These are phyloP conservation scores for Andrena marginata DNA, from an alignment of 2,888 invertebrate genomes.

Conservation along the genomic window DNA sequence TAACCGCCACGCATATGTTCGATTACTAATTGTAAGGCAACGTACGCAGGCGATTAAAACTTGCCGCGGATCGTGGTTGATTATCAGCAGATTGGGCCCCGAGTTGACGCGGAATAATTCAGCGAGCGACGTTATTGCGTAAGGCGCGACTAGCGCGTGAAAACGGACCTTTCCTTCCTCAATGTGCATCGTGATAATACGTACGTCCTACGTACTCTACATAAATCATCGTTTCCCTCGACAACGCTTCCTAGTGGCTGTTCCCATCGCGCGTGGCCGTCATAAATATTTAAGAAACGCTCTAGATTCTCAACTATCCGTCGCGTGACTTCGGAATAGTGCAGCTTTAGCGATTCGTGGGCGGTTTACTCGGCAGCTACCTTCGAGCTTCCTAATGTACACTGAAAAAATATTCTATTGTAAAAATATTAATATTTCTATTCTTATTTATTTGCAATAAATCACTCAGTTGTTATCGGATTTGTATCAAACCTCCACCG, in stretches of 20 bases:
- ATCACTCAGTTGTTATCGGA: too few relatives aligned
- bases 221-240: constrained; percentile 60
- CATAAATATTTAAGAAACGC: constrained; percentile 64
- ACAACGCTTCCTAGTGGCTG: constrained; percentile 23
- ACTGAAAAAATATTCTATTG: too few relatives aligned
- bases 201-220: constrained; percentile 7
- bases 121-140: neutral
- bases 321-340: constrained; percentile 36
- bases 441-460: too few relatives aligned
- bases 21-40: constrained; percentile 31
- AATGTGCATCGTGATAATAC: neutral
- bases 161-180: too few relatives aligned
- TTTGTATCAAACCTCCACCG: too few relatives aligned
- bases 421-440: too few relatives aligned
- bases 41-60: neutral
- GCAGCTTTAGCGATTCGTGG: neutral
- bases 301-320: constrained; percentile 46
- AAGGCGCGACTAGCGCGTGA: neutral
- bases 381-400: neutral
- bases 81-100: neutral
- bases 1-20: constrained; percentile 17
- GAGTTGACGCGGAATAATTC: neutral
- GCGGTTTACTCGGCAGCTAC: too few relatives aligned
- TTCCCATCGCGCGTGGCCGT: constrained; percentile 11
- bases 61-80: neutral